Evolutionary conservation across 2,797 vertebrate species (phyloP).

Genomic region (Gallirallus australis): DNA sequence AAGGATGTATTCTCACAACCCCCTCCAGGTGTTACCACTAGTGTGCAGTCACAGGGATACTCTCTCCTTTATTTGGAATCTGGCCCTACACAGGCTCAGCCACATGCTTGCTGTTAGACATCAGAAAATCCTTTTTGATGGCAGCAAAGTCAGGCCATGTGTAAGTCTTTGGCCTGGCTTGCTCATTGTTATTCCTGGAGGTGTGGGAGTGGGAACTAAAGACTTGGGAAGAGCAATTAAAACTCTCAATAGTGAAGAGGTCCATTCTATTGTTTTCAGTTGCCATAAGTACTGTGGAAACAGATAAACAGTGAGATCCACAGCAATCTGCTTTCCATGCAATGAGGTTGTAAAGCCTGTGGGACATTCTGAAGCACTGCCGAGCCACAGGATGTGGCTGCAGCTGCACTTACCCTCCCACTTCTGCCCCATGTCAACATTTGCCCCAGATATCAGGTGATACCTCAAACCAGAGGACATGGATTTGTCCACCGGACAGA

Average conservation of each 20-base stretch:
- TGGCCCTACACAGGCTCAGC: background rate
- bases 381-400: background rate
- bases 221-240: background rate
- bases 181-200: background rate
- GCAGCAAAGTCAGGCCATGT: background rate
- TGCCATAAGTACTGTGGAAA: background rate
- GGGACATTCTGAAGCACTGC: accelerated
- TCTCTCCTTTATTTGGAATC: background rate
- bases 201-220: conserved; percentile 1
- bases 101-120: background rate
- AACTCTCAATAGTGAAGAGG: background rate
- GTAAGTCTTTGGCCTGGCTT: background rate
- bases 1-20: background rate
- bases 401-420: background rate
- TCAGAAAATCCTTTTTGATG: background rate
- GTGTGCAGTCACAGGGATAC: background rate
- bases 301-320: background rate
- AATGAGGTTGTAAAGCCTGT: background rate
- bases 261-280: background rate
- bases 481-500: background rate
- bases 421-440: background rate
- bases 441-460: background rate
- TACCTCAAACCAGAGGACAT: background rate
- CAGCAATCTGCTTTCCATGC: background rate
- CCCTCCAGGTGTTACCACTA: background rate